Evolutionary conservation across 1,140 invertebrate species (phyloP).

Genomic region (Cylas formicarius): DNA sequence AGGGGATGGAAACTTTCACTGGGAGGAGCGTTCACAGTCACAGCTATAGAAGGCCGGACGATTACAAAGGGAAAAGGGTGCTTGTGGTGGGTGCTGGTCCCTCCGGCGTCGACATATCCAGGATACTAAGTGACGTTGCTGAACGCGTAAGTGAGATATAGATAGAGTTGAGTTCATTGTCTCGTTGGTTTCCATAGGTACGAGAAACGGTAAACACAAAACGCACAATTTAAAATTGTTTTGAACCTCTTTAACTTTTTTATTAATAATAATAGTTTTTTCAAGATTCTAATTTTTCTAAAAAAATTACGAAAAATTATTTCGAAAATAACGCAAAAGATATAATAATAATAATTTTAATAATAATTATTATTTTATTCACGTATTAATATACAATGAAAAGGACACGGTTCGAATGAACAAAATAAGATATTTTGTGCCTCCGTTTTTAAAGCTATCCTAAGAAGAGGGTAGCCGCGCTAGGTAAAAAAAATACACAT

Average conservation of each 20-base stretch:
- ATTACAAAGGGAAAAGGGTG: conserved; percentile 50
- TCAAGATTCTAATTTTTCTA: too few species aligned
- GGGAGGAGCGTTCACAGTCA: conserved; percentile 59
- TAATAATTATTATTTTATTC: too few species aligned
- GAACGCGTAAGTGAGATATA: conserved; percentile 27
- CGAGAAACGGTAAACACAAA: too few species aligned
- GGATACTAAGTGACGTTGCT: conserved; percentile 18
- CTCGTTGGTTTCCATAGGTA: too few species aligned
- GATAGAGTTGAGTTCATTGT: neutral
- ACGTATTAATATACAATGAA: too few species aligned
- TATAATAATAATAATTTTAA: neutral
- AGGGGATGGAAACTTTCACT: conserved; percentile 50
- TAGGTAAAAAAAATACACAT: too few species aligned
- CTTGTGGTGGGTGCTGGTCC: conserved; percentile 59
- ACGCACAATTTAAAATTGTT: too few species aligned
- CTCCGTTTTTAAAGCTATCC: too few species aligned
- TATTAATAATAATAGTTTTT: neutral
- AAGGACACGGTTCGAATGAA: too few species aligned
- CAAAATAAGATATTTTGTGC: too few species aligned
- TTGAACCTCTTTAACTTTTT: neutral
- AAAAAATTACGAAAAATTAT: conserved; percentile 34
- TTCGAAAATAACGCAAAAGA: neutral
- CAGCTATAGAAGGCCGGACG: conserved; percentile 53
- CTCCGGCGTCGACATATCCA: conserved; percentile 60
- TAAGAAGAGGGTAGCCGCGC: too few species aligned